Evolutionary conservation across 2,888 invertebrate species (phyloP), one percentile per base, ranked within the genome.

Genomic region (Oeneis ivallda): DNA sequence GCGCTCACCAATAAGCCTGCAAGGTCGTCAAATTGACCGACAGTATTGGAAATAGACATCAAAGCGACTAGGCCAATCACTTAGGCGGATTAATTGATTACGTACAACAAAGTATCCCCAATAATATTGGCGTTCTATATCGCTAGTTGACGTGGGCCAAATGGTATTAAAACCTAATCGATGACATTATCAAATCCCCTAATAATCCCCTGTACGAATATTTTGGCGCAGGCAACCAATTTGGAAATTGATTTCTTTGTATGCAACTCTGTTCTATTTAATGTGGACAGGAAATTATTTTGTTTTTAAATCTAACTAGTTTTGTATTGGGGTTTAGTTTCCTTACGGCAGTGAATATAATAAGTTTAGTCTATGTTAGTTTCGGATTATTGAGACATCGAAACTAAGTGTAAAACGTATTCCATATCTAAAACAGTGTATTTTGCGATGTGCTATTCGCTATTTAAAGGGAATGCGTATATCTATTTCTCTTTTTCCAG

Each of bases 161-260:
- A 52, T 26, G 50, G 39, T 62, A 62, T 62, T 50, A 45, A 62
- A 63, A 56, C 56, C 47, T 56, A 56, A 63, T 26, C 41, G 63
- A 19, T 37, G 49, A 43, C 56, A 49, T 56, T 56, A 39, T 63
- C 39, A n/a, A 49, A 63, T 56, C 34, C 56, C 53, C 56, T 45
- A 39, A 37, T 63, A 56, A 63, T 62, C 63, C 37, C 37, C 47
- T 49, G 37, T 49, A 37, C 39, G 54, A 37, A 47, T 37, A 39
- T 54, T 26, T 56, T 58, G 47, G 56, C 49, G 9, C 39, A 11
- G 63, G 45, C n/a, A 49, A 49, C 63, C 54, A 56, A 63, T 57
- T 63, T 63, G 47, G 49, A 39, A 56, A 63, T 63, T 47, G 49
- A 56, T 63, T 63, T 56, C 63, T 56, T 63, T 62, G 52, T 17